phyloP scores from a whole-genome alignment of 2,113 vertebrate genomes.

The Aldabrachelys gigantea region DNA sequence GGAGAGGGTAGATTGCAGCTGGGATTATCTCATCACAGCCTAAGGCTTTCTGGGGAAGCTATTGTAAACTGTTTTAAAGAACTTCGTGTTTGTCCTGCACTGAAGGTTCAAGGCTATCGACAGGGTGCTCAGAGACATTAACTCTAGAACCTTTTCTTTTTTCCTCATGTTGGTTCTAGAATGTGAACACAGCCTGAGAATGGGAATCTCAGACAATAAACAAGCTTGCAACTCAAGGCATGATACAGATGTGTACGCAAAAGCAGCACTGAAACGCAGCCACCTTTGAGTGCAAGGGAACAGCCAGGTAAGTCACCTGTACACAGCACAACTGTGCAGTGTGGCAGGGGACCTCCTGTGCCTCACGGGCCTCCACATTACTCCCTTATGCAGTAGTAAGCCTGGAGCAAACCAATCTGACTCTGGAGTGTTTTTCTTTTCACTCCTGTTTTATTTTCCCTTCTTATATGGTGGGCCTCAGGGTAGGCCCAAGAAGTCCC shows the following conservation, averaged over 20 bases:
- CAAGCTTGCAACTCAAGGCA: background rate
- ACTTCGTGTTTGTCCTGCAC: accelerated
- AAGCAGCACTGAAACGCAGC: no score
- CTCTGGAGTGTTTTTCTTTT: background rate
- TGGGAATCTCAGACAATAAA: background rate
- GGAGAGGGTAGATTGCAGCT: no score
- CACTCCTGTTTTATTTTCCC: background rate
- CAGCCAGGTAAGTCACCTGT: accelerated
- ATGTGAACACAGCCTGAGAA: background rate
- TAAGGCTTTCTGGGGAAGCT: background rate
- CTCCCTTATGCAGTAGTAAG: background rate
- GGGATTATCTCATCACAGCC: no score
- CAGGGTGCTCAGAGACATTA: background rate
- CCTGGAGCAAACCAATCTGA: background rate
- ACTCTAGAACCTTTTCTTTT: slow-evolving; percentile 63
- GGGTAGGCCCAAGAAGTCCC: background rate
- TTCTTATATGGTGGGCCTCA: background rate
- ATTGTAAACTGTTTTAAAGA: background rate
- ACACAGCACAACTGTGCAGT: accelerated
- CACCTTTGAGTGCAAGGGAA: background rate
- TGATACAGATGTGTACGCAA: no score
- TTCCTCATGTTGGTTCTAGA: slow-evolving; percentile 24
- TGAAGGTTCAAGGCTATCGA: background rate
- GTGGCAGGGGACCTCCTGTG: background rate
- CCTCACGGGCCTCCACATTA: background rate